Conservation (phyloP, 1,140 invertebrate species). For the Drosophila nannoptera region DNA sequence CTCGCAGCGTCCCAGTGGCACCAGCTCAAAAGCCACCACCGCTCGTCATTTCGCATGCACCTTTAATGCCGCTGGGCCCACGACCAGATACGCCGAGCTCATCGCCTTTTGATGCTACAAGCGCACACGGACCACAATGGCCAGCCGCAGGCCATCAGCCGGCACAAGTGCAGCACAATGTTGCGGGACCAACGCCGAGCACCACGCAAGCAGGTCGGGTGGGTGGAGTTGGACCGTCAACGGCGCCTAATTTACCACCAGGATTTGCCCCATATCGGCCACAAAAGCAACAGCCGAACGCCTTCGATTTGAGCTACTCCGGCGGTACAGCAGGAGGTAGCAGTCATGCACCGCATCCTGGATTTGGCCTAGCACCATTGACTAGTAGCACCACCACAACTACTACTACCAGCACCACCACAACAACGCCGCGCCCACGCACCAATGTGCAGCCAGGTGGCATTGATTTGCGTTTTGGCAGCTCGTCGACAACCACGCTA, state of each 20-base stretch:
- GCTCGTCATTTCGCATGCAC: constrained; percentile 67
- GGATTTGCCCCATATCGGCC: constrained; percentile 68
- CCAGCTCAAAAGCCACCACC: constrained; percentile 62
- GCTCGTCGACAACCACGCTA: constrained; percentile 39
- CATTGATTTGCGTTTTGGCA: constrained; percentile 56
- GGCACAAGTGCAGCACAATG: background rate
- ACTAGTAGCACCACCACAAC: constrained; percentile 30
- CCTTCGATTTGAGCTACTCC: constrained; percentile 72
- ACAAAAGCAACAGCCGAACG: constrained; percentile 64
- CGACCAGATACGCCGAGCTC: constrained; percentile 68
- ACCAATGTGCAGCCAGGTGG: constrained; percentile 22
- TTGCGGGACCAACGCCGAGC: background rate
- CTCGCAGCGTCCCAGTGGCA: constrained; percentile 15
- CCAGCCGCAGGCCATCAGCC: constrained; percentile 49
- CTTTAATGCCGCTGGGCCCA: constrained; percentile 68
- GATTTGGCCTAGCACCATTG: constrained; percentile 46
- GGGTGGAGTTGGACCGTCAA: background rate
- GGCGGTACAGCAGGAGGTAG: constrained; percentile 43
- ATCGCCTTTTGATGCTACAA: constrained; percentile 50
- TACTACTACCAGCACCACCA: constrained; percentile 30
- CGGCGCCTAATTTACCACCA: constrained; percentile 56
- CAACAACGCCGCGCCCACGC: constrained; percentile 50
- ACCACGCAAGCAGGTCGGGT: constrained; percentile 1
- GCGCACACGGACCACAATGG: constrained; percentile 57
- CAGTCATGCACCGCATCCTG: constrained; percentile 36